phyloP scores from a whole-genome alignment of 64 coral and sea anemone genomes.

The Stichodactyla mertensii region DNA sequence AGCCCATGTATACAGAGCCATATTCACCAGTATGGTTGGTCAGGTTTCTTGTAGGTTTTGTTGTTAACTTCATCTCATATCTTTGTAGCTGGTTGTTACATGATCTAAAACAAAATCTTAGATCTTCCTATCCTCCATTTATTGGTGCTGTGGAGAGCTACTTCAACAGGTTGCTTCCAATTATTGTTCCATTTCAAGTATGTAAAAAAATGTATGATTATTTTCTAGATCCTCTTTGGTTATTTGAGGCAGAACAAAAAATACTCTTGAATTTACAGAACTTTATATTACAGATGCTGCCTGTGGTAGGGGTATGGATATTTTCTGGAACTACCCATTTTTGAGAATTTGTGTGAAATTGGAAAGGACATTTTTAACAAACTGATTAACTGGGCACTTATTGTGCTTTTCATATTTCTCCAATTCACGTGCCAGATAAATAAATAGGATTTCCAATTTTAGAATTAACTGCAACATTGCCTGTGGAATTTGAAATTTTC shows the following conservation, averaged over 20 bases:
- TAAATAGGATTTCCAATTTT: too few relatives aligned
- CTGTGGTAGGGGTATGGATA: too few relatives aligned
- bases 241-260: too few relatives aligned
- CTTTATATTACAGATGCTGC: too few relatives aligned
- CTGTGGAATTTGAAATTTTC: not conserved
- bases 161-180: slow-evolving; percentile 52
- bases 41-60: not conserved
- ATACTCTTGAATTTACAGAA: too few relatives aligned
- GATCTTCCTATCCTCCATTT: slow-evolving; percentile 56
- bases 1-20: not conserved
- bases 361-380: too few relatives aligned
- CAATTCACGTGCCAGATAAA: too few relatives aligned
- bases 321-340: too few relatives aligned
- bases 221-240: too few relatives aligned
- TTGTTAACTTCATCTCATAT: not conserved
- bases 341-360: too few relatives aligned
- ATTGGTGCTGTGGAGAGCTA: slow-evolving; percentile 59
- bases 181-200: not conserved
- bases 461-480: not conserved
- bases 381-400: too few relatives aligned
- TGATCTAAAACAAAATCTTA: slow-evolving; percentile 46
- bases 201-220: not conserved
- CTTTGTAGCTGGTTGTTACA: slow-evolving; percentile 62
- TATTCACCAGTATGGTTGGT: not conserved
- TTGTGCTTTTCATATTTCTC: too few relatives aligned